Base-by-base conservation (phyloP, 2,888 invertebrate species). In the Andrena hattorfiana region DNA sequence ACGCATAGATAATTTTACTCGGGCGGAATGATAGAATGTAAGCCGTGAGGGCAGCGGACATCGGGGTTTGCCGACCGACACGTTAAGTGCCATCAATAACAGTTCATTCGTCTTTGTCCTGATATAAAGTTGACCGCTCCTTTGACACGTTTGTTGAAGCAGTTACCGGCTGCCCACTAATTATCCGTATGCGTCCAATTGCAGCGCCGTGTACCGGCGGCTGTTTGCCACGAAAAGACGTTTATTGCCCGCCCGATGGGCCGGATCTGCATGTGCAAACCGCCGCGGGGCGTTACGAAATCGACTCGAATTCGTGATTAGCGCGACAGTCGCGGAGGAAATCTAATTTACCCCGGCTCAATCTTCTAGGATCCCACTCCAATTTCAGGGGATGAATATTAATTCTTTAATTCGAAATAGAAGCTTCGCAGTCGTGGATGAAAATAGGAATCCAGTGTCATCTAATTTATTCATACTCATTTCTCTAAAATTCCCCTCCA, bases 61-160 rank as follows among this genome's bases (percentile, higher is more conserved):
- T 42, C 32, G 59, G 30, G 63, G 51, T 71, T 68, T 20, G 71
- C 77, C 60, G 70, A 69, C 23, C 67, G 67, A 72, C 71, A n/a
- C 73, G 72, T 67, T 71, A 68, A 82, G 73, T 74, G 73, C 74
- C 77, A 82, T 77, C 77, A 64, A 72, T 77, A 72, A 82, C 77
- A 68, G 81, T 82, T 71, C 77, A 72, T 79, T 74, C 77, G 79
- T 87, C 86, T 82, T 86, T 87, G 87, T 87, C 77, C 87, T 51
- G 80, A 80, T 87, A 82, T 77, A 73, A 87, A 85, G 83, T 85
- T 77, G 79, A 78, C 85, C 87, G 87, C 72, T 77, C 77, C 85
- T 85, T 87, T 78, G 85, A 87, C 85, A 78, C 78, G 83, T 87
- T 87, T 85, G 87, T 85, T 78, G 77, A 87, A 81, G 64, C 75